Evolutionary conservation across 92 coral and sea anemone species (phyloP).

Genomic region (Actinernus sp.): DNA sequence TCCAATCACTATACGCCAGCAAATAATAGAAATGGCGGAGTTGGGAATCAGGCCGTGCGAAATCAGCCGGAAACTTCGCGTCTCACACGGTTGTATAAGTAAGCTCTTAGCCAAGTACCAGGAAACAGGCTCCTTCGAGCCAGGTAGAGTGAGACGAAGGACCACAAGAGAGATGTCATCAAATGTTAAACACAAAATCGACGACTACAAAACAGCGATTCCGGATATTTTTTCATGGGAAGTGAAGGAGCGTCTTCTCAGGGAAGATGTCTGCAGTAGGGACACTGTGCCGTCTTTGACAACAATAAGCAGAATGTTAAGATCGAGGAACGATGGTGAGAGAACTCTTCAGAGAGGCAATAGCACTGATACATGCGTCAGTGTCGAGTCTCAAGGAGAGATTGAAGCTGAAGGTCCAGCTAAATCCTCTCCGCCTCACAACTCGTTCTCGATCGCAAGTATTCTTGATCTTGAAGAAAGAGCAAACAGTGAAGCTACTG

Average conservation of each 20-base stretch:
- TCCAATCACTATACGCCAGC: conserved; percentile 86
- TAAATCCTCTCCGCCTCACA: conserved; percentile 2
- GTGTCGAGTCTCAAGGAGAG: not conserved
- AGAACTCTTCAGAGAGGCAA: too few species aligned
- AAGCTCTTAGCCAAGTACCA: conserved; percentile 93
- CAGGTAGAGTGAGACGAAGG: conserved; percentile 33
- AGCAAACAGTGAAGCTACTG: too few species aligned
- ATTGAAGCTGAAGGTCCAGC: not conserved
- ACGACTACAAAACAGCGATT: conserved; percentile 49
- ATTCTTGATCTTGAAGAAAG: conserved; percentile 57
- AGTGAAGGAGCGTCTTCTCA: conserved; percentile 60
- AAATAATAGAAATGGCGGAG: conserved; percentile 92
- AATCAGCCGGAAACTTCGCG: conserved; percentile 91
- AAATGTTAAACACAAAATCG: conserved; percentile 70
- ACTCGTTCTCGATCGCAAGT: conserved; percentile 70
- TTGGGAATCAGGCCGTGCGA: conserved; percentile 92
- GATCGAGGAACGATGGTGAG: conserved; percentile 36
- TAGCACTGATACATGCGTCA: not conserved
- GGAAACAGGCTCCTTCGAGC: conserved; percentile 65
- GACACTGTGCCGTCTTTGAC: conserved; percentile 62
- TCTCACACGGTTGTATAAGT: conserved; percentile 98
- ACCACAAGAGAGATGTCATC: conserved; percentile 42
- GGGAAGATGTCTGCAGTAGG: conserved; percentile 59
- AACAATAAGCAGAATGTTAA: conserved; percentile 57
- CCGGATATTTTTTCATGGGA: conserved; percentile 78